Base-by-base conservation (phyloP, 2,113 vertebrate genomes). In the Peromyscus californicus region DNA sequence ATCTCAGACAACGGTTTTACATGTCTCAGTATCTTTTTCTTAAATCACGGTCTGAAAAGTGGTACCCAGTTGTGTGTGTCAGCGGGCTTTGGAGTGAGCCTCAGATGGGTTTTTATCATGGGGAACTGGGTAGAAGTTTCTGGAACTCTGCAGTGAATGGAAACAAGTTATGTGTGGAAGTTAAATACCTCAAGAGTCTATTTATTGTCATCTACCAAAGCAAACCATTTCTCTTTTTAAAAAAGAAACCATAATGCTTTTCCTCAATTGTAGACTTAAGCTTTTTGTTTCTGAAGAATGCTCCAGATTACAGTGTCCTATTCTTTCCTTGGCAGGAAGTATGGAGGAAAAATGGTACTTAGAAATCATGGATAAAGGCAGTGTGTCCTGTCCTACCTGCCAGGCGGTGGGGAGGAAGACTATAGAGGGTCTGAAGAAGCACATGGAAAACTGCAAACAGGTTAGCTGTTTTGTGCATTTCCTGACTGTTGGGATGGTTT, bases 381-480 rank as follows among this genome's bases (percentile, higher is more conserved):
- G 99, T 97, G 99, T 99, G 61, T 99, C 99, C 0, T 99, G 99
- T 96, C 99, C 99, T 0, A 99, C 99, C 0, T 99, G 99, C 98
- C 99, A 99, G 98, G 99, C 99, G 90, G 99, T 99, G 82, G 99
- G 99, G 96, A 99, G 99, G 63, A 99, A 99, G 98, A 99, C 99
- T 7, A 99, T 99, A 67, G 99, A 99, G 85, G 99, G 99, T 21
- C 98, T 99, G 97, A 99, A 99, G 98, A 99, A 99, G 72, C 99
- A 99, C 80, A 99, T 99, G 99, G 98, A 98, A 92, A 99, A 99
- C 96, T 99, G 99, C 98, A 98, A 98, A 96, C 98, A 99, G 99
- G 99, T 99, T 85, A 98, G 98, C 92, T 1, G 48, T 87, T 94
- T 93, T 92, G 45, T 92, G 39, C 13, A 9, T 89, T 96, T 91